Evolutionary conservation across 2,113 vertebrate species (phyloP), one percentile per base, ranked within the genome.

Genomic region (Pimephales promelas): DNA sequence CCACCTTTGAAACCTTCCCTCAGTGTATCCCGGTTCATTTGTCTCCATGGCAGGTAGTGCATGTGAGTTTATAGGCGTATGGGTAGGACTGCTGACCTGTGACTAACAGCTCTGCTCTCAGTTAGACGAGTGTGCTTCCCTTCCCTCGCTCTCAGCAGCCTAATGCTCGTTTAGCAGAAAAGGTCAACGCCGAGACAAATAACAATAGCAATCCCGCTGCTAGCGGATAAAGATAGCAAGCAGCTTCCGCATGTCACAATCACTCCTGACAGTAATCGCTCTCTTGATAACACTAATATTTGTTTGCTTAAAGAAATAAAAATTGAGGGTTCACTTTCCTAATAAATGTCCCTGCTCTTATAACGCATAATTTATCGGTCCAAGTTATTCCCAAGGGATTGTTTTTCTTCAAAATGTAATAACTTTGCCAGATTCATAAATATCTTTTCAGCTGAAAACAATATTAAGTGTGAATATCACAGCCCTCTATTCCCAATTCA

Each of bases 91-190:
- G 13, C 3, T 73, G 75, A 86, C 75, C 56, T 45, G 45, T 79
- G 45, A 73, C 81, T 83, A 86, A 86, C 56, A 54, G 71, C 74
- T 47, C 57, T 72, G 73, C 79, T 72, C 59, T 56, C 52, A 82
- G 79, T 74, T 71, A 86, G 54, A 20, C 11, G 54, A 76, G 72
- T 68, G 34, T 45, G 68, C 47, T 62, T 57, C 81, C n/a, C 22
- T 56, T 62, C 47, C 61, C 56, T 70, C 14, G 28, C 18, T 59
- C 59, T 43, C 49, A 47, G 56, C 56, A 16, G 61, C 73, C 52
- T 66, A 79, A 80, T 43, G 56, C 61, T 80, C 78, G 43, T 84
- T 87, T 89, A 81, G 76, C 64, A 84, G 68, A 73, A 83, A 86
- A 89, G 84, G 84, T 86, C 82, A 86, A 10, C 7, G 45, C 26